Conservation (phyloP, 2,797 vertebrate genomes). For the Phoxinus dragarum region DNA sequence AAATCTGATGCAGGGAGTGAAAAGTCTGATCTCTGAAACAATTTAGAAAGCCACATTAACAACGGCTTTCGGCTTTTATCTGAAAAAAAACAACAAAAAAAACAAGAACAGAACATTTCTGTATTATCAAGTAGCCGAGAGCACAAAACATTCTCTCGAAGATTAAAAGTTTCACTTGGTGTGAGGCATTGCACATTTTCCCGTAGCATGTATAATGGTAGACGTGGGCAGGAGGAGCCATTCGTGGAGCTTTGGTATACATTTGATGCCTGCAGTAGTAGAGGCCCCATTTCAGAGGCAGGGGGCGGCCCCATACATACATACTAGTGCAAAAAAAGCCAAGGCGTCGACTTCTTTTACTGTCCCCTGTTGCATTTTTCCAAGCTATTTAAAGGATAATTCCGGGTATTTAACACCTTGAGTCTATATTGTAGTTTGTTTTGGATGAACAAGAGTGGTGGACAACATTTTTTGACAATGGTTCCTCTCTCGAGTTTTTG, state of each 20-base stretch:
- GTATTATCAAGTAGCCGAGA: slow-evolving; percentile 71
- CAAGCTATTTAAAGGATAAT: slow-evolving; percentile 55
- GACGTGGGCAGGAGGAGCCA: slow-evolving; percentile 56
- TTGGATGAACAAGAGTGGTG: too few relatives aligned
- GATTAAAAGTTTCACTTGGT: slow-evolving; percentile 75
- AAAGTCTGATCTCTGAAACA: slow-evolving; percentile 75
- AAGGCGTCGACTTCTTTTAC: slow-evolving; percentile 69
- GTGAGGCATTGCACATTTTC: slow-evolving; percentile 94
- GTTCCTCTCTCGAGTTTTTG: too few relatives aligned
- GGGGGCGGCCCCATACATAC: slow-evolving; percentile 70
- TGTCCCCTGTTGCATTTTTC: slow-evolving; percentile 81
- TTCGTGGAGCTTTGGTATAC: slow-evolving; percentile 87
- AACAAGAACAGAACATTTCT: slow-evolving; percentile 83
- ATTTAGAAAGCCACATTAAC: slow-evolving; percentile 60
- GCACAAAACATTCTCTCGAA: slow-evolving; percentile 66
- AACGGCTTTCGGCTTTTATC: slow-evolving; percentile 80
- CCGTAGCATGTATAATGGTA: slow-evolving; percentile 81
- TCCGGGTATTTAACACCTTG: too few relatives aligned
- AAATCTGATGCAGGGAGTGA: slow-evolving; percentile 79
- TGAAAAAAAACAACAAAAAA: slow-evolving; percentile 77
- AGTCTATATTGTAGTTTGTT: too few relatives aligned
- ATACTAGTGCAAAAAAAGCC: slow-evolving; percentile 82
- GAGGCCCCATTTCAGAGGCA: slow-evolving; percentile 84
- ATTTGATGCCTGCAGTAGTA: slow-evolving; percentile 70
- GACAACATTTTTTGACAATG: too few relatives aligned